Evolutionary conservation across 2,797 vertebrate species (phyloP).

Genomic region (Mus minutoides): DNA sequence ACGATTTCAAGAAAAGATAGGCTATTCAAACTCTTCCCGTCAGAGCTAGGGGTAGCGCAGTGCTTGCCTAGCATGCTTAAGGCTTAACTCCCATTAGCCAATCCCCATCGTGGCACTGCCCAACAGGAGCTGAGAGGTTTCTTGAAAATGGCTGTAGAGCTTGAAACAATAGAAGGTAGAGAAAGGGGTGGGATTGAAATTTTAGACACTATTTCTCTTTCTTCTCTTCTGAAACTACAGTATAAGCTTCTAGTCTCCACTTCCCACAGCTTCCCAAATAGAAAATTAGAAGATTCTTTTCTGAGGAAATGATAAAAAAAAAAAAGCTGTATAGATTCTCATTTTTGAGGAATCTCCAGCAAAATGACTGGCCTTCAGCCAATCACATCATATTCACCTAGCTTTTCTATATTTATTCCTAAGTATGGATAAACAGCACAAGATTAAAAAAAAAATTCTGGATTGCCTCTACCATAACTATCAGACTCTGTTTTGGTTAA

Average conservation of each 20-base stretch:
- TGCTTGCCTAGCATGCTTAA: not conserved
- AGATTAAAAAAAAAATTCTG: conserved; percentile 8
- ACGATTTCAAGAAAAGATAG: not conserved
- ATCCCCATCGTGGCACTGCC: not conserved
- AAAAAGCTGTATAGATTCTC: not conserved
- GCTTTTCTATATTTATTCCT: conserved; percentile 26
- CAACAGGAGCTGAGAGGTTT: not conserved
- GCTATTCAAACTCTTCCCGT: conserved; percentile 31
- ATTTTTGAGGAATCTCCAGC: conserved; percentile 10
- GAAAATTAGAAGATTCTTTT: conserved; percentile 31
- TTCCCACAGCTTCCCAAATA: not conserved
- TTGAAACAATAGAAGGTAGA: not conserved
- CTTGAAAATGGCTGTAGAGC: not conserved
- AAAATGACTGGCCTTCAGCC: conserved; percentile 22
- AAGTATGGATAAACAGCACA: conserved; percentile 25
- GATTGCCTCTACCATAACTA: not conserved
- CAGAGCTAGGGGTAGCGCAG: not conserved
- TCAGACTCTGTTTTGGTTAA: not conserved
- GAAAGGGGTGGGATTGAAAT: not conserved
- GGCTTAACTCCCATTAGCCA: not conserved
- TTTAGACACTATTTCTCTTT: not conserved
- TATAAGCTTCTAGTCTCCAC: not conserved
- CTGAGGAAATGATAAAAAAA: conserved; percentile 43
- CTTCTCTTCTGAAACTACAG: conserved; percentile 14
- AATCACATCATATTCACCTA: not conserved